phyloP scores from a whole-genome alignment of 2,888 invertebrate genomes.

The Julus scandinavius region DNA sequence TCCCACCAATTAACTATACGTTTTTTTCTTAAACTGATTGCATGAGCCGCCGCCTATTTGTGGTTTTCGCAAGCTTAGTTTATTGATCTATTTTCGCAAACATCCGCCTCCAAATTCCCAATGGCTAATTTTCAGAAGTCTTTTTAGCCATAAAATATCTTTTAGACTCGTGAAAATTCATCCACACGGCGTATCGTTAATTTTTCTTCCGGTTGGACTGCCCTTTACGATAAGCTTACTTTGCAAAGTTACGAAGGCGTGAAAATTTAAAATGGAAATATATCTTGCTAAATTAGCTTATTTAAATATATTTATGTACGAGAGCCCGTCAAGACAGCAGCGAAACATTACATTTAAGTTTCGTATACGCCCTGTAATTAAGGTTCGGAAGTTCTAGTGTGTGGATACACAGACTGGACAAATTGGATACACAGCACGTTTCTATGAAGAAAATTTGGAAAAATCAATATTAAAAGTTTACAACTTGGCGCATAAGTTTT shows the following conservation, averaged over 20 bases:
- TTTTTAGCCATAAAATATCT: neutral
- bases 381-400: neutral
- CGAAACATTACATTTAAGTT: neutral
- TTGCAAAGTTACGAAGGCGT: neutral
- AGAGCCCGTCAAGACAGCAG: neutral
- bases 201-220: neutral
- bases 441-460: neutral
- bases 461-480: neutral
- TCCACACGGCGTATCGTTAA: neutral
- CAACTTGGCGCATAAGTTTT: too few relatives aligned
- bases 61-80: neutral
- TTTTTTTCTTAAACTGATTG: too few relatives aligned
- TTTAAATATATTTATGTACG: neutral
- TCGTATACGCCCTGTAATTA: neutral
- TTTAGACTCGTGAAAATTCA: neutral
- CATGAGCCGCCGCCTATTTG: neutral
- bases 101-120: neutral
- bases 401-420: neutral
- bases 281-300: neutral
- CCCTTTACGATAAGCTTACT: neutral
- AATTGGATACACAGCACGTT: neutral
- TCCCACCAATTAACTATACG: too few relatives aligned
- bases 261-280: conserved; percentile 23
- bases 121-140: neutral
- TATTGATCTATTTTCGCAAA: neutral